Evolutionary conservation across 92 coral and sea anemone species (phyloP).

Genomic region (Parazoanthus atlanticus): DNA sequence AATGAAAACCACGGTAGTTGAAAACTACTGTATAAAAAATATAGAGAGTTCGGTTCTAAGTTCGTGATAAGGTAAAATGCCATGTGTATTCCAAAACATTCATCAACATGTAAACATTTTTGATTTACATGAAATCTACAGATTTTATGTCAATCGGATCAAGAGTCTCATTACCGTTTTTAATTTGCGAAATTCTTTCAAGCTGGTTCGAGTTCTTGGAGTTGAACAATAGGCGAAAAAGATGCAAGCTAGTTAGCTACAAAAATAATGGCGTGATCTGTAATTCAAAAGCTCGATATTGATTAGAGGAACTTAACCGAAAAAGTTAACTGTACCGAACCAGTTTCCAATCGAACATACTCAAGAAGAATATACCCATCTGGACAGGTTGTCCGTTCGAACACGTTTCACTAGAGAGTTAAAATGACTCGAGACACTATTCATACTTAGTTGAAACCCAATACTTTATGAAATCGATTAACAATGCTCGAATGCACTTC

Average conservation of each 20-base stretch:
- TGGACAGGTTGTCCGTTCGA: neutral
- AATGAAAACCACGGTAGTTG: neutral
- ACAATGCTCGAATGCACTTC: conserved; percentile 22
- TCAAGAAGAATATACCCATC: neutral
- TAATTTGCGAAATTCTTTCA: conserved; percentile 4
- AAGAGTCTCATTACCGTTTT: neutral
- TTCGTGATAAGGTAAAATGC: neutral
- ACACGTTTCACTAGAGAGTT: neutral
- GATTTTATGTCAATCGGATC: conserved; percentile 15
- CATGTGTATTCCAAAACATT: neutral
- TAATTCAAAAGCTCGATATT: conserved; percentile 5
- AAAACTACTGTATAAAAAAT: neutral
- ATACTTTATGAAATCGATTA: neutral
- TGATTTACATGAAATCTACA: conserved; percentile 11
- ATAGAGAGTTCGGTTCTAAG: neutral
- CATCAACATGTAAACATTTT: conserved; percentile 3
- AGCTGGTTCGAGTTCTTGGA: neutral
- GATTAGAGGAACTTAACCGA: neutral
- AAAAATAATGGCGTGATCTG: conserved; percentile 11
- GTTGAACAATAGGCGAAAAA: neutral
- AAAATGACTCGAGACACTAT: neutral
- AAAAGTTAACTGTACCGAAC: neutral
- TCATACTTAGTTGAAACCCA: conserved; percentile 18
- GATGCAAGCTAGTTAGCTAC: neutral
- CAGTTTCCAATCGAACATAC: neutral